Base-by-base conservation (phyloP, 2,888 invertebrate species). In the Apeira syringaria region DNA sequence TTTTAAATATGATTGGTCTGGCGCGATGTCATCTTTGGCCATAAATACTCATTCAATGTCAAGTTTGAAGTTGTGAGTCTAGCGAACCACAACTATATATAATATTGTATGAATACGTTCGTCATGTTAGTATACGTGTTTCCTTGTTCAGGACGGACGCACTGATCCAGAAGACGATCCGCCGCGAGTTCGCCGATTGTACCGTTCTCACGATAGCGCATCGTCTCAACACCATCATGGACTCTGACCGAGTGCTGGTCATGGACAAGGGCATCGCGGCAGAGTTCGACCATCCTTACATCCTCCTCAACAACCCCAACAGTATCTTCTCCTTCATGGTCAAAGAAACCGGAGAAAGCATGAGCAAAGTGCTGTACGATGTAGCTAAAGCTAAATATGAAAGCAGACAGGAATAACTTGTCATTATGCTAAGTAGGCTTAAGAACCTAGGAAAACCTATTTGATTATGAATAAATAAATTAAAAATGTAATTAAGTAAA, bases 121-220 rank as follows among this genome's bases (percentile, higher is more conserved):
- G n/a, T n/a, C n/a, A n/a, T n/a, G n/a, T n/a, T n/a, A 15, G 15
- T 4, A 15, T 15, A 3, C 4, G 15, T 4, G 2, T 15, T 15
- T 20, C 1, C 9, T 38, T 25, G 58, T 60, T 33, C 70, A 89
- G 89, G 53, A 89, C 89, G 5, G 97, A 97, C 73, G 92, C 91
- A 0, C 80, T 97, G 24, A 97, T 97, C 56, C 97, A 97, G 72
- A 91, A 91, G 56, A 96, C 97, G 0, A 96, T 97, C 28, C 91
- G 96, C 11, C 89, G 91, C 6, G 94, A 95, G 74, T 98, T 98
- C 68, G 87, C 89, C 5, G 79, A 93, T 0, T 97, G 96, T 71
- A 97, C 97, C 0, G 97, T 98, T 2, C 80, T 98, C 7, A 98
- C 97, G 0, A 96, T 98, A 29, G 98, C 98, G 5, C 98, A 98